These are phyloP conservation scores for Anguilla obscura DNA, from an alignment of 2,797 vertebrate genomes.

Conservation along the genomic window DNA sequence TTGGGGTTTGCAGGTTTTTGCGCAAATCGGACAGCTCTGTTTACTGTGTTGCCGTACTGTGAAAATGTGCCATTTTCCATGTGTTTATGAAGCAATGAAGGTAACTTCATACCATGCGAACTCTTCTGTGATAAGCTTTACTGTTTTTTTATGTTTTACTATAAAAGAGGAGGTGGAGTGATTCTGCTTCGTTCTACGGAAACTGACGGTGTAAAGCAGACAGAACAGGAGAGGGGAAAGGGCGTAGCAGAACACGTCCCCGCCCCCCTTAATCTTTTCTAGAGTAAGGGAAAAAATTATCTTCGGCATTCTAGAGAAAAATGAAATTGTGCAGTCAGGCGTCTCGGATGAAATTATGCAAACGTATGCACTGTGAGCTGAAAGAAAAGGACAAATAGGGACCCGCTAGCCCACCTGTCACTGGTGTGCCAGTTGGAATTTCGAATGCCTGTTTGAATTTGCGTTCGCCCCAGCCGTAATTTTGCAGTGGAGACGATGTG, in stretches of 20 bases:
- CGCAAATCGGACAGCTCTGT: not conserved
- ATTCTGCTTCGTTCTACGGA: not conserved
- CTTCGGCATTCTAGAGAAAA: not conserved
- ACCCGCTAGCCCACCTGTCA: not conserved
- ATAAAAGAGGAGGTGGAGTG: not conserved
- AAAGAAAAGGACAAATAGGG: not conserved
- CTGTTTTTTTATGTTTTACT: not conserved
- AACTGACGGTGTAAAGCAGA: not conserved
- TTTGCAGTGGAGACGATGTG: not conserved
- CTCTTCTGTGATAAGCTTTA: not conserved
- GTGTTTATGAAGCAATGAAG: not conserved
- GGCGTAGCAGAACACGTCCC: not conserved
- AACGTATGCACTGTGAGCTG: slow-evolving; percentile 10
- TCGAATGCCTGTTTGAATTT: not conserved
- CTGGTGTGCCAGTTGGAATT: not conserved
- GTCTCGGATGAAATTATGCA: slow-evolving; percentile 24
- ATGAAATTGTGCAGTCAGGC: slow-evolving; percentile 22
- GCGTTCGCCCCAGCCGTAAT: not conserved
- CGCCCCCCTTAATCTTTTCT: not conserved
- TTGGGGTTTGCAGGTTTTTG: not conserved
- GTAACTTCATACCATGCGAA: not conserved
- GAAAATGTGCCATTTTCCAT: not conserved
- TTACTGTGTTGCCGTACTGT: not conserved
- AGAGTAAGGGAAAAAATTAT: not conserved
- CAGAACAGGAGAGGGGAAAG: not conserved